phyloP scores from a whole-genome alignment of 1,140 invertebrate genomes.

The Steinernema khuongi region DNA sequence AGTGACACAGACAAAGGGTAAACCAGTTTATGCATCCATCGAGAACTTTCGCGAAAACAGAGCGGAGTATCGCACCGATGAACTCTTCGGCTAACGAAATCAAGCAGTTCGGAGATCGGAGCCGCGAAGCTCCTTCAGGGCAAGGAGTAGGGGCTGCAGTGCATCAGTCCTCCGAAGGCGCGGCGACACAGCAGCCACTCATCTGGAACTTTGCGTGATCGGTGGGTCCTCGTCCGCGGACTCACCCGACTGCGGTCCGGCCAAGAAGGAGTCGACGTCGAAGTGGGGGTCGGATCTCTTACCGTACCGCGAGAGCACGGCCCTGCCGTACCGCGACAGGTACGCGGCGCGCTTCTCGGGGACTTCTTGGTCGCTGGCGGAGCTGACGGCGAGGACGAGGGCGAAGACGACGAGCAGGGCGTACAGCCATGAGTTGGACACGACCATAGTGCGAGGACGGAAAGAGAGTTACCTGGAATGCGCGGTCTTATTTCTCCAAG shows the following conservation, averaged over 20 bases:
- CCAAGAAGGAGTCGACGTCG: background rate
- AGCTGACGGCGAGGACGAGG: background rate
- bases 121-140: too few species aligned
- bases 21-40: too few species aligned
- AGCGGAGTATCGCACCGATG: too few species aligned
- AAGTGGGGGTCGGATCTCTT: constrained; percentile 9
- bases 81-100: too few species aligned
- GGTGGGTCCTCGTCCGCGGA: background rate
- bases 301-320: constrained; percentile 25
- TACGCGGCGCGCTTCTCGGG: constrained; percentile 25
- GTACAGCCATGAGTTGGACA: background rate
- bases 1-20: too few species aligned
- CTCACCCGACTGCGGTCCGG: background rate
- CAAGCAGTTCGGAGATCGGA: too few species aligned
- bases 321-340: constrained; percentile 24
- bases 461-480: background rate
- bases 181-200: background rate
- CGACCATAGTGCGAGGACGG: background rate
- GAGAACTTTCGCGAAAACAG: too few species aligned
- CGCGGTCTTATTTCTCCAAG: too few species aligned
- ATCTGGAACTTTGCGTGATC: background rate
- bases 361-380: background rate
- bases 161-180: background rate
- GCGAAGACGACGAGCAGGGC: background rate
- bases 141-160: background rate